These are phyloP conservation scores for Eupeodes corollae DNA, from an alignment of 1,140 invertebrate species.

Conservation along the genomic window DNA sequence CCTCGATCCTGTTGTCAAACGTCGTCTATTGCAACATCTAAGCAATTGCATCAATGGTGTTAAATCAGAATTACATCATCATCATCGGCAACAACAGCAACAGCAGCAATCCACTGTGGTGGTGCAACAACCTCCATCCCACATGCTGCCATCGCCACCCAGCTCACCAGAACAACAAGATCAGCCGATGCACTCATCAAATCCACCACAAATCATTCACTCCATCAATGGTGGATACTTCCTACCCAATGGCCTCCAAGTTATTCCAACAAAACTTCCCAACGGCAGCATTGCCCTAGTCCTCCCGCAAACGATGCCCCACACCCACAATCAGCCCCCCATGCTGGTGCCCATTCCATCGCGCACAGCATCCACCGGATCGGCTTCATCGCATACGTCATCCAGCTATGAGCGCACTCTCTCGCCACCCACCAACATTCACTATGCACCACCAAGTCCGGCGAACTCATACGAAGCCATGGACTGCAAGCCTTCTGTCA, in stretches of 20 bases:
- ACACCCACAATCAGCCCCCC: slow-evolving; percentile 47
- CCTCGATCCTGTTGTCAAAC: slow-evolving; percentile 56
- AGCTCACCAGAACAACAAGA: slow-evolving; percentile 36
- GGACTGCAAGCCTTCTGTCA: slow-evolving; percentile 35
- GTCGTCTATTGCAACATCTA: slow-evolving; percentile 60
- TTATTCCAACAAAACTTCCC: slow-evolving; percentile 66
- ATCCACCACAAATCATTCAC: slow-evolving; percentile 45
- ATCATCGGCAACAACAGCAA: slow-evolving; percentile 21
- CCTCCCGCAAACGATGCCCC: slow-evolving; percentile 45
- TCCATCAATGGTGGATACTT: slow-evolving; percentile 44
- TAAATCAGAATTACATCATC: slow-evolving; percentile 37
- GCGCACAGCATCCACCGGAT: slow-evolving; percentile 54
- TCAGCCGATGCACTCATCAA: slow-evolving; percentile 35
- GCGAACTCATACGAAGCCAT: slow-evolving; percentile 37
- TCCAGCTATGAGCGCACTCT: slow-evolving; percentile 35
- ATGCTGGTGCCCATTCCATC: slow-evolving; percentile 59
- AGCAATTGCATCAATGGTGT: slow-evolving; percentile 50
- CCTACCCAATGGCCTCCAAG: slow-evolving; percentile 55
- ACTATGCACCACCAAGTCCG: slow-evolving; percentile 34
- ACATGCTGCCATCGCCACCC: slow-evolving; percentile 38
- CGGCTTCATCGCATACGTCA: slow-evolving; percentile 47
- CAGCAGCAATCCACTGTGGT: slow-evolving; percentile 8
- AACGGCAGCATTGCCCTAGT: slow-evolving; percentile 70
- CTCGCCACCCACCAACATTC: slow-evolving; percentile 26
- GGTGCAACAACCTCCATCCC: slow-evolving; percentile 31